Conservation (phyloP, 2,888 invertebrate species). For the Barypeithes pellucidus region DNA sequence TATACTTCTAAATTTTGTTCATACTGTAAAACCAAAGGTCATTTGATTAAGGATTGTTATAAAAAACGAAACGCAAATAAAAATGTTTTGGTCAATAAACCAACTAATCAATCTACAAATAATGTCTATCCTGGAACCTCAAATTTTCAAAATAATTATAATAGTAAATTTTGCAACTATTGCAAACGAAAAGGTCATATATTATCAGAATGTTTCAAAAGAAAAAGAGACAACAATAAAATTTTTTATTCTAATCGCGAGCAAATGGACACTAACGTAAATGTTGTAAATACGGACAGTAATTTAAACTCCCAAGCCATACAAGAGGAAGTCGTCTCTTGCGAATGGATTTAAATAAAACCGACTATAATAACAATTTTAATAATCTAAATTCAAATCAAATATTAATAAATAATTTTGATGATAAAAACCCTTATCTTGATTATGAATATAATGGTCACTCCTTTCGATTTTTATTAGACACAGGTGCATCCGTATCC, state of each 20-base stretch:
- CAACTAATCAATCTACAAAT: neutral
- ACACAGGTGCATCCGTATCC: neutral
- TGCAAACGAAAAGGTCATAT: neutral
- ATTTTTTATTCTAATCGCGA: neutral
- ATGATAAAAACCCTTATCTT: neutral
- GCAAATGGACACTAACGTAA: neutral
- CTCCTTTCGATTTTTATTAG: neutral
- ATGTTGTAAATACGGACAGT: too few species aligned
- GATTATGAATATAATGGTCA: neutral
- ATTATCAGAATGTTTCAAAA: constrained; percentile 41
- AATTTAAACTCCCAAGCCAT: neutral
- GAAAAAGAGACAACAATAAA: constrained; percentile 24
- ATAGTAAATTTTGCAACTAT: neutral
- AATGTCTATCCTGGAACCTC: neutral
- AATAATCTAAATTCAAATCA: neutral
- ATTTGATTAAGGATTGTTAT: constrained; percentile 37
- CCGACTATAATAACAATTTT: neutral
- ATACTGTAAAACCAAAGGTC: constrained; percentile 30
- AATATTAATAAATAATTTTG: neutral
- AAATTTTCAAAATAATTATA: neutral
- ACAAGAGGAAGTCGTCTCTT: neutral
- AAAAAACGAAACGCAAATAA: constrained; percentile 15
- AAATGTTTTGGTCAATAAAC: neutral
- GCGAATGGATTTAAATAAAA: neutral
- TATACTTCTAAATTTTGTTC: constrained; percentile 21